Conservation (phyloP, 2,888 invertebrate genomes). For the Hyppa rectilinea region DNA sequence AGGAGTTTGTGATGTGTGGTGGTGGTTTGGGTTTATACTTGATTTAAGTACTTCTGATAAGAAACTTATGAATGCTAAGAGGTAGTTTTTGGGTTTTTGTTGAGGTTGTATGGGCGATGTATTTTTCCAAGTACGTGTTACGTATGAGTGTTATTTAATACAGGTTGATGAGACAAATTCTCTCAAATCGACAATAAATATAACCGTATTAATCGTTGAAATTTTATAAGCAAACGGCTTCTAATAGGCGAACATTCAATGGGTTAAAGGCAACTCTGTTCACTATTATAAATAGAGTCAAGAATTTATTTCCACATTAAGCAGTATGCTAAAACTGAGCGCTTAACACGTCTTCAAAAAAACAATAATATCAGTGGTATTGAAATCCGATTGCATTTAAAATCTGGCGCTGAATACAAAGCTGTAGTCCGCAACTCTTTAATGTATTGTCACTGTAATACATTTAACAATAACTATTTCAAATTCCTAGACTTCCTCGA, state of each 20-base stretch:
- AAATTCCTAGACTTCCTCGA: constrained; percentile 29
- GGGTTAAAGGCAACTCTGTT: background rate
- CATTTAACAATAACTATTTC: constrained; percentile 8
- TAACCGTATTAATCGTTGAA: too few relatives aligned
- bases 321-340: background rate
- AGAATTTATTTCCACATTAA: background rate
- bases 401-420: background rate
- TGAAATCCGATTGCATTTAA: background rate
- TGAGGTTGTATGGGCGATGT: background rate
- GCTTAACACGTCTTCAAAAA: background rate
- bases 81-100: constrained; percentile 7
- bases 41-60: constrained; percentile 21
- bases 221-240: too few relatives aligned
- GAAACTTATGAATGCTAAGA: constrained; percentile 1
- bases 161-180: too few relatives aligned
- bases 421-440: background rate
- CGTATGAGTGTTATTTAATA: too few relatives aligned
- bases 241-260: too few relatives aligned
- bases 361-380: background rate
- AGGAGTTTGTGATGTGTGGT: constrained; percentile 39
- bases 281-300: background rate
- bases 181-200: too few relatives aligned
- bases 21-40: constrained; percentile 34
- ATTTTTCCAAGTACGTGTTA: background rate
- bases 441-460: background rate